Percentiles rank a stretch among this genome's conserved stretches.
phyloP scores from a whole-genome alignment of 1,140 invertebrate genomes.

The Psix sp. region DNA sequence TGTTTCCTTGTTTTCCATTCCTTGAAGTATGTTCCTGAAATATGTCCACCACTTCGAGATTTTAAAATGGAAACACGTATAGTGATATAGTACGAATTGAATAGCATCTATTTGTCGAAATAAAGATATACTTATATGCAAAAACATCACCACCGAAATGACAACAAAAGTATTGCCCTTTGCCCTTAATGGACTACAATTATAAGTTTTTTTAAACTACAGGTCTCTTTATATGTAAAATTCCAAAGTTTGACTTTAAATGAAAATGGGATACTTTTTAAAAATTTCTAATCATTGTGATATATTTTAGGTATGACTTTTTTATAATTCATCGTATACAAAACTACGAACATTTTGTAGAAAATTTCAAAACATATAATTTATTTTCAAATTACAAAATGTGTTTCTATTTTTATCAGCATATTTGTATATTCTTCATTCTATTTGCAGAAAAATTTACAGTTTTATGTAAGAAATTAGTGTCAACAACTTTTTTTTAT shows the following conservation, averaged over 20 bases:
- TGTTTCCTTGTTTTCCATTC: constrained; percentile 44
- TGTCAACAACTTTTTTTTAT: too few species aligned
- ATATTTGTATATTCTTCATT: too few species aligned
- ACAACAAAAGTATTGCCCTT: not conserved
- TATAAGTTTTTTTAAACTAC: too few species aligned
- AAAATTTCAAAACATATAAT: too few species aligned
- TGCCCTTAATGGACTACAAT: too few species aligned
- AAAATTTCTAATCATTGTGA: not conserved
- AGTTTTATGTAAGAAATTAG: too few species aligned
- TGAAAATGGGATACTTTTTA: not conserved
- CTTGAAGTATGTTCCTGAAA: constrained; percentile 44
- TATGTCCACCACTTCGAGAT: constrained; percentile 11
- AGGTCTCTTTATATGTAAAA: too few species aligned
- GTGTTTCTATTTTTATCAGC: too few species aligned
- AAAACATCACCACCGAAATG: constrained; percentile 17
- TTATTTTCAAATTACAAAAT: not conserved
- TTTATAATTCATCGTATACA: too few species aligned
- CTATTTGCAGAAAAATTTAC: not conserved
- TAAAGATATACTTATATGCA: constrained; percentile 3
- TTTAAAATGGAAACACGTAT: constrained; percentile 13
- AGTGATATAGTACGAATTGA: not conserved
- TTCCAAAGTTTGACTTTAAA: too few species aligned
- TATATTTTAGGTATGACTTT: too few species aligned
- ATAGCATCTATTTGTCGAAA: constrained; percentile 3
- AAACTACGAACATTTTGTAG: too few species aligned